These are phyloP conservation scores for Agrilus planipennis DNA, from an alignment of 1,140 invertebrate genomes.

Conservation along the genomic window DNA sequence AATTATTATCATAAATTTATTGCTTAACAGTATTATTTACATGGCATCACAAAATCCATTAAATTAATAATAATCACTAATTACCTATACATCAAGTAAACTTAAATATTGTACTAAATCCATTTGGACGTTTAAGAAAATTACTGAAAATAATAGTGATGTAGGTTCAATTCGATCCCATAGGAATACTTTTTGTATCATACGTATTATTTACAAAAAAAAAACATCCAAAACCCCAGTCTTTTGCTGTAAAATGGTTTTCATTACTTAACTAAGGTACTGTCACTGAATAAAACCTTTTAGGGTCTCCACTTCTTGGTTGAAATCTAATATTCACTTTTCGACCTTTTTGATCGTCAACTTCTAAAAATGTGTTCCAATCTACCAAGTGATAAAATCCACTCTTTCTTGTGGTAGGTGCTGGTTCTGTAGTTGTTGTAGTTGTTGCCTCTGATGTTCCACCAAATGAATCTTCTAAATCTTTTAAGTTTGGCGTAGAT, in stretches of 20 bases:
- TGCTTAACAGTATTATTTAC: too few species aligned
- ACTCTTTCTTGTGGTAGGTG: conserved; percentile 49
- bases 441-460: conserved; percentile 37
- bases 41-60: too few species aligned
- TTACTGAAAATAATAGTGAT: too few species aligned
- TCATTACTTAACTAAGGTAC: conserved; percentile 48
- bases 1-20: too few species aligned
- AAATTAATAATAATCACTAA: too few species aligned
- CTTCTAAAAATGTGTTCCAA: conserved; percentile 74
- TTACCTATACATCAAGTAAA: too few species aligned
- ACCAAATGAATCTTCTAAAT: conserved; percentile 66
- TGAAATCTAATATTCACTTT: conserved; percentile 65
- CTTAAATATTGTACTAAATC: too few species aligned
- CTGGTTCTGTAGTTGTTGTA: conserved; percentile 27
- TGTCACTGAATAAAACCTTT: conserved; percentile 57
- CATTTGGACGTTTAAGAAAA: too few species aligned
- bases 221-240: background rate
- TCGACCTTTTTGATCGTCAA: conserved; percentile 60
- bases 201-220: too few species aligned
- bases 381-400: conserved; percentile 74
- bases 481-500: conserved; percentile 35
- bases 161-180: too few species aligned
- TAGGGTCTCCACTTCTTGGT: conserved; percentile 65
- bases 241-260: too few species aligned
- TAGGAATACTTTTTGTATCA: too few species aligned